Evolutionary conservation across 2,797 vertebrate genomes (phyloP), one percentile per base, ranked within the genome.

Genomic region (Cossypha polioptera): DNA sequence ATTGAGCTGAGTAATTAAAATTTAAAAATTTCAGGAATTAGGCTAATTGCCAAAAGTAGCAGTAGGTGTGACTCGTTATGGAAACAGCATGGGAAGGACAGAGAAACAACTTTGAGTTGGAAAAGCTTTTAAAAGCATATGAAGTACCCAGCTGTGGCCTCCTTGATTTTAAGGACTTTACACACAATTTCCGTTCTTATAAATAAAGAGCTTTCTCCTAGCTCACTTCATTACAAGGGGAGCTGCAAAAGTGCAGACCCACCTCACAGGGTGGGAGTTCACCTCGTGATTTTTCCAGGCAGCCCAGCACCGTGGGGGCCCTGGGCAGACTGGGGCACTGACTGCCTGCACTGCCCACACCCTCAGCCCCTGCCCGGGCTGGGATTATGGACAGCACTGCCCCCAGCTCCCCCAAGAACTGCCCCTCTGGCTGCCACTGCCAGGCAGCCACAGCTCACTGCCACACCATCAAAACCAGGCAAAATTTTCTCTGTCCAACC

Each of bases 91-190:
- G 42, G 66, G 59, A 86, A 81, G 55, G 43, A 79, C 68, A 67
- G 59, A 71, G 75, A 92, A 94, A 89, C 36, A 89, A 74, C 71
- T 62, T 13, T 0, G 9, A 79, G 40, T 74, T 79, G 63, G 71
- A 79, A 94, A 92, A 91, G 74, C 86, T 84, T 91, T 92, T 69
- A 84, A 89, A 95, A 92, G 87, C 71, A n/a, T 15, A 62, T 6
- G 53, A 79, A 94, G 61, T 85, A 91, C 92, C 71, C 95, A 76
- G 62, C 79, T 94, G 90, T 78, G 92, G 80, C 86, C 88, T 92
- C 90, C 86, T 69, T 80, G 72, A 94, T 89, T 96, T 94, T 90
- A 94, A 90, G 93, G 90, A 92, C 92, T 94, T 96, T 76, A 86
- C 90, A 83, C 86, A 78, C 69, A 92, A 94, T 95, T 94, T 95